Base-by-base conservation (phyloP, 2,797 vertebrate species). In the Tangara arthus region DNA sequence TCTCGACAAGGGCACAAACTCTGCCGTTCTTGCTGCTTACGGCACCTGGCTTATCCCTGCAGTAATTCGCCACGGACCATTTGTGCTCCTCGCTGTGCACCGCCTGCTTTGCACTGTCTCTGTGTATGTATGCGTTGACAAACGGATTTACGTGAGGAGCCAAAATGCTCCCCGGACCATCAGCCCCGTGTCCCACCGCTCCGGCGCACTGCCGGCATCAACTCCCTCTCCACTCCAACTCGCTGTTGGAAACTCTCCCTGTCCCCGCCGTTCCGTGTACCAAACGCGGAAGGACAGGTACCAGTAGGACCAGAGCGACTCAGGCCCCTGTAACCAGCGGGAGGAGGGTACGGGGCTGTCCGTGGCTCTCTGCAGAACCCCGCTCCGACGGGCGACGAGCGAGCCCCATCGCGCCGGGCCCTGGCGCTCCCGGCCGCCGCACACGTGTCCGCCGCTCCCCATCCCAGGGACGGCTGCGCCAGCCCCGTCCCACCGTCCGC, bases 231-330 rank as follows among this genome's bases (percentile, higher is more conserved):
- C 46, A 6, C 23, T 39, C 17, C 42, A 19, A 10, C 63, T 14
- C 57, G 0, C 76, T 3, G 12, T 0, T 1, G 35, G n/a, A 47
- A 26, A 30, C 39, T 19, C 59, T 46, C 27, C 55, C 44, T 0
- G n/a, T 20, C 22, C 50, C 41, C 80, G 6, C 47, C 17, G 39
- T 8, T 39, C 5, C 64, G 3, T 0, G 26, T 1, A 10, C 39
- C 56, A 12, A 37, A 46, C 16, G 14, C 11, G n/a, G 27, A 30
- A 37, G 28, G 30, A 12, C 22, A 0, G 42, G 41, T 41, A 34
- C 8, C 37, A 3, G 46, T 2, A 30, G 39, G 18, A 11, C 22
- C 65, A 12, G 9, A 42, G 32, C 3, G 6, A 28, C 20, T 23
- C 7, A 2, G 4, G 7, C 1, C 49, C 34, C 46, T 12, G 13